Conservation (phyloP, 2,113 vertebrate genomes). For the Lathamus discolor region DNA sequence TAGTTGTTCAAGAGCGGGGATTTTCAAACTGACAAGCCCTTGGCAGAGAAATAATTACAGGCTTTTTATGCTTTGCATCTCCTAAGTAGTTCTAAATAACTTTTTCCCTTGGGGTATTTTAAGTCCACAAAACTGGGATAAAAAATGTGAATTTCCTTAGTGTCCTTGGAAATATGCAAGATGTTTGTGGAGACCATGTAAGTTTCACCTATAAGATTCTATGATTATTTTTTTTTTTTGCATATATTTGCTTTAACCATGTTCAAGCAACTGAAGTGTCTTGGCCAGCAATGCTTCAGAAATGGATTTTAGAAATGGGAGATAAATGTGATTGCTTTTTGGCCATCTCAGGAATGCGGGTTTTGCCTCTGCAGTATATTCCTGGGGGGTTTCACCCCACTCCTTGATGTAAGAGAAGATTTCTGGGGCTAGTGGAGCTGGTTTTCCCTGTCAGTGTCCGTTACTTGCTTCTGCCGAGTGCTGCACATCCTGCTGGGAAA, state of each 20-base stretch:
- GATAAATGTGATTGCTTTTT: constrained; percentile 29
- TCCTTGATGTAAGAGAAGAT: background rate
- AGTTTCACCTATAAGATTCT: background rate
- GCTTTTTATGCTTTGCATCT: constrained; percentile 54
- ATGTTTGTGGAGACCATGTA: background rate
- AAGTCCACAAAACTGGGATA: background rate
- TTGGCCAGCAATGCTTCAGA: constrained; percentile 35
- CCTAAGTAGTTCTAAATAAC: constrained; percentile 56
- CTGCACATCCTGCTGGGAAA: background rate
- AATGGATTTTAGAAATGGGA: constrained; percentile 11
- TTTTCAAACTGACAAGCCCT: constrained; percentile 66
- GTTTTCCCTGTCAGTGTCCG: background rate
- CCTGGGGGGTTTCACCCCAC: background rate
- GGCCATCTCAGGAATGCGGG: background rate
- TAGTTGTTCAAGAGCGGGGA: constrained; percentile 53
- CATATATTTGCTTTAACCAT: background rate
- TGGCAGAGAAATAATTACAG: constrained; percentile 67
- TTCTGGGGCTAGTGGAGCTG: background rate
- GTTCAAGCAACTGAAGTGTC: background rate
- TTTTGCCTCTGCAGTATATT: constrained; percentile 5
- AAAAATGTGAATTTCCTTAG: constrained; percentile 18
- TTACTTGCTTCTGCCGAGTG: background rate
- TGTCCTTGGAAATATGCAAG: constrained; percentile 31
- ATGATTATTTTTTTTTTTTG: background rate
- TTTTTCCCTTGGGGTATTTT: constrained; percentile 22